Base-by-base conservation (phyloP, 2,113 vertebrate genomes). In the Scalopus aquaticus region DNA sequence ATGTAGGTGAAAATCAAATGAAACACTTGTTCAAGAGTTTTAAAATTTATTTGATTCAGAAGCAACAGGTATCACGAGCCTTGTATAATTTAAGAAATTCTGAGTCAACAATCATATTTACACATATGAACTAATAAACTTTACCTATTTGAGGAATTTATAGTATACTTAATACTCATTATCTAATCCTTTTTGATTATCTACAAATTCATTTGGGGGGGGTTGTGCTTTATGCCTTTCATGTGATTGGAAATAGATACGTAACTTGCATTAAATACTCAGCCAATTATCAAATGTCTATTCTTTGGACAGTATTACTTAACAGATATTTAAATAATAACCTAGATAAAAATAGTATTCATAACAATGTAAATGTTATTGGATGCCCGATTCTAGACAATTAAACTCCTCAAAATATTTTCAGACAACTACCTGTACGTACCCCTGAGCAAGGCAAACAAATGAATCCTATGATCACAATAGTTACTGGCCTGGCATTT, bases 71-170 rank as follows among this genome's bases (percentile, higher is more conserved):
- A 58, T 42, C 79, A 32, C 28, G 89, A 10, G 11, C 7, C 51
- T 91, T n/a, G n/a, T n/a, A n/a, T n/a, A n/a, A n/a, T 94, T 91
- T 93, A 86, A 96, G 44, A 87, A 90, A 89, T 87, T 94, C 80
- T 79, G 86, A 30, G 35, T 94, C 73, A 95, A 76, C 46, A 95
- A 87, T 46, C 39, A 65, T 70, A 65, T 80, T 96, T 82, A 62
- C 37, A 58, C 28, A 80, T 80, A 46, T 26, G 32, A 89, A 88
- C 93, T 69, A 91, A 56, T 56, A 77, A 8, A 73, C n/a, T n/a
- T 81, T 80, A 44, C 83, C 35, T 93, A 19, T 56, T 82, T 73
- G 37, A 15, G 30, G 32, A 94, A 49, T 76, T 51, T 72, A 44
- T 35, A 56, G 16, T 80, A 3, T 74, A 60, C 9, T 58, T 22